A percentile compares a stretch with the other conserved stretches of the same genome.
Evolutionary conservation across 2,888 invertebrate genomes (phyloP).

Genomic region (Orchestes rusci): DNA sequence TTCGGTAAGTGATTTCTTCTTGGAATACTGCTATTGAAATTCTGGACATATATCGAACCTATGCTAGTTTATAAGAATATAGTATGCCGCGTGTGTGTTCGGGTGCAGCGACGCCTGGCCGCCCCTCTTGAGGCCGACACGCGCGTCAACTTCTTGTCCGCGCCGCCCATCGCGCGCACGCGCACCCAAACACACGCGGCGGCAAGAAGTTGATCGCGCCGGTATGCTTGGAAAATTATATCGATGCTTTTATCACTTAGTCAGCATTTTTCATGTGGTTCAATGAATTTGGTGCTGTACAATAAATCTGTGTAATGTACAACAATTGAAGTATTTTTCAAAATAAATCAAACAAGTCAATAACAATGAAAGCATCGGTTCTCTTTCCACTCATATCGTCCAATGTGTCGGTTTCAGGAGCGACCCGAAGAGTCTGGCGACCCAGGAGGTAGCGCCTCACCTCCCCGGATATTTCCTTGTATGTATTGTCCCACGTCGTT

Average conservation of each 20-base stretch:
- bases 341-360: too few relatives aligned
- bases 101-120: conserved; percentile 22
- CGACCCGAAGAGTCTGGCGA: conserved; percentile 43
- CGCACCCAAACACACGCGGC: conserved; percentile 24
- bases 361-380: too few relatives aligned
- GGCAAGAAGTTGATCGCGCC: conserved; percentile 20
- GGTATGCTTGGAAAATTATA: too few relatives aligned
- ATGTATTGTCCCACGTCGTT: conserved; percentile 86
- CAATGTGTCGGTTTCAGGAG: too few relatives aligned
- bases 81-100: conserved; percentile 22
- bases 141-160: conserved; percentile 80
- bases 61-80: neutral
- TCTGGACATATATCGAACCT: neutral
- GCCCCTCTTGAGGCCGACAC: conserved; percentile 47
- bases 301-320: too few relatives aligned
- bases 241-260: too few relatives aligned
- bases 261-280: too few relatives aligned
- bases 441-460: conserved; percentile 29
- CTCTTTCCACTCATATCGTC: too few relatives aligned
- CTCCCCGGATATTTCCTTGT: conserved; percentile 65
- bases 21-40: neutral
- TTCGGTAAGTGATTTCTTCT: conserved; percentile 57
- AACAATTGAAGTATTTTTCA: too few relatives aligned
- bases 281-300: too few relatives aligned
- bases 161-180: conserved; percentile 21